A percentile compares a stretch with the other conserved stretches of the same genome.
These are phyloP conservation scores for Monochamus alternatus DNA, from an alignment of 2,888 invertebrate species.

Conservation along the genomic window DNA sequence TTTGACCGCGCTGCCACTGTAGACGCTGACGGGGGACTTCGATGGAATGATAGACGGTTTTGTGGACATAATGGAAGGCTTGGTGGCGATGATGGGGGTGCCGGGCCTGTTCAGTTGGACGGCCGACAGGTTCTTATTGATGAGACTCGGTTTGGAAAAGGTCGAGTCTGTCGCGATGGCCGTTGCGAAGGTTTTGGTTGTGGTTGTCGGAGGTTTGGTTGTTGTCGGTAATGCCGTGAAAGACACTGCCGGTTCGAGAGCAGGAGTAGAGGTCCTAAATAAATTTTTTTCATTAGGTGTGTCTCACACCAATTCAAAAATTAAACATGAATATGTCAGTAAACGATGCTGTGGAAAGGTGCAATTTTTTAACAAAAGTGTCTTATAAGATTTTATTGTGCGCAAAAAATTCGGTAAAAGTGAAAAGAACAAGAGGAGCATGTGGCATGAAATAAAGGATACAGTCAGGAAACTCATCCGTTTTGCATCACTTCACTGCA, in stretches of 20 bases:
- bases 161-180: slow-evolving; percentile 17
- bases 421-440: no score
- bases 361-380: no score
- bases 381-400: no score
- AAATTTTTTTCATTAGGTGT: slow-evolving; percentile 32
- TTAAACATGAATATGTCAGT: no score
- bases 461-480: no score
- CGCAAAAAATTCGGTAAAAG: no score
- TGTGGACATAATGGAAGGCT: slow-evolving; percentile 33
- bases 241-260: slow-evolving; percentile 22
- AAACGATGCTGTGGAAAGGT: no score
- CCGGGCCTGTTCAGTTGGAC: slow-evolving; percentile 38
- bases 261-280: slow-evolving; percentile 17
- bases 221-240: not conserved
- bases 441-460: no score
- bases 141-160: slow-evolving; percentile 47
- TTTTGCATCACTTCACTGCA: no score
- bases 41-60: slow-evolving; percentile 32
- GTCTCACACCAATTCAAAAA: no score
- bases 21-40: slow-evolving; percentile 41
- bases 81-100: slow-evolving; percentile 40
- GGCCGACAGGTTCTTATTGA: slow-evolving; percentile 41
- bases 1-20: slow-evolving; percentile 38
- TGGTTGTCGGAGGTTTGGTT: not conserved
- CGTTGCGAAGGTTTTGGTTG: not conserved